Conservation (phyloP, 2,888 invertebrate species). For the Uloborus plumipes region DNA sequence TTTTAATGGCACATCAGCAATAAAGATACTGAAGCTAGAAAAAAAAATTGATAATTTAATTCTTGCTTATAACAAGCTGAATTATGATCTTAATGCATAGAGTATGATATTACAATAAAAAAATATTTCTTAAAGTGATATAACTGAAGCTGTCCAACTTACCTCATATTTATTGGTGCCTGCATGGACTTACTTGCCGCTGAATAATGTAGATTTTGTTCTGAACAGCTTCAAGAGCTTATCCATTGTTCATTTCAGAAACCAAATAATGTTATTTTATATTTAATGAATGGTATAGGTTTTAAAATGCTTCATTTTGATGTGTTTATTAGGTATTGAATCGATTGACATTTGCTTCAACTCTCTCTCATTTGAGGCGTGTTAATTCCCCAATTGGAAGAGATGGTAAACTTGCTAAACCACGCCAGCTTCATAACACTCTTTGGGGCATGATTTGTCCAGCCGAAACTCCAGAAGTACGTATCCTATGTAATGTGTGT, state of each 20-base stretch:
- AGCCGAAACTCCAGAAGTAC: slow-evolving; percentile 99
- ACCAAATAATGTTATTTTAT: background rate
- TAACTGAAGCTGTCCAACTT: too few relatives aligned
- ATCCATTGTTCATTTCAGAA: too few relatives aligned
- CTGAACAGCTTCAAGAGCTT: background rate
- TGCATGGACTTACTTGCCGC: too few relatives aligned
- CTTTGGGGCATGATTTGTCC: slow-evolving; percentile 99
- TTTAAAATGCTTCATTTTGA: background rate
- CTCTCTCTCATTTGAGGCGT: slow-evolving; percentile 95
- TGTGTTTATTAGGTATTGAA: slow-evolving; percentile 83
- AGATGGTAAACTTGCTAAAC: slow-evolving; percentile 98
- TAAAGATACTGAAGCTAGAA: too few relatives aligned
- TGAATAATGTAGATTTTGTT: too few relatives aligned
- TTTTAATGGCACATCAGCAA: too few relatives aligned
- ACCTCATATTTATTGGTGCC: too few relatives aligned
- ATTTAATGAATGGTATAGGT: background rate
- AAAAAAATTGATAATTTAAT: too few relatives aligned
- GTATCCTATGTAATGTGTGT: slow-evolving; percentile 76
- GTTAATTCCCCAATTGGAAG: slow-evolving; percentile 99
- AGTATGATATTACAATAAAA: too few relatives aligned
- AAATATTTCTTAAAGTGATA: too few relatives aligned
- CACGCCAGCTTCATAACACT: slow-evolving; percentile 98
- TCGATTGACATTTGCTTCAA: slow-evolving; percentile 97
- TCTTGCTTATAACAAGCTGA: too few relatives aligned
- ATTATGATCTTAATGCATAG: too few relatives aligned